These are phyloP conservation scores for Raja brachyura DNA, from an alignment of 2,113 vertebrate species.

Conservation along the genomic window DNA sequence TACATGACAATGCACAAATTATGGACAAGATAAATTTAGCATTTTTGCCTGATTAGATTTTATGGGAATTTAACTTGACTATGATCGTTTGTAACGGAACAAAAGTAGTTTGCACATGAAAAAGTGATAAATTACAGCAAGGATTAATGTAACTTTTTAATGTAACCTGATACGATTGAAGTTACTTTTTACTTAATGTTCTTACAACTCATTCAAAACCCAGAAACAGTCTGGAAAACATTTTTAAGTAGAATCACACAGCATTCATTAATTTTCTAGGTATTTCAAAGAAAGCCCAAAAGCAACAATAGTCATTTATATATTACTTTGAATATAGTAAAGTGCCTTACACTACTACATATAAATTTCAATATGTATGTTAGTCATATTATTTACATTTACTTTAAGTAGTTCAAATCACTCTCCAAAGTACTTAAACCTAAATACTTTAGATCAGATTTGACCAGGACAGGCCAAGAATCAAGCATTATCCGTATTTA, in stretches of 20 bases:
- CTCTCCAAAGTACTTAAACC: not conserved
- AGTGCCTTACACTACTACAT: too few species aligned
- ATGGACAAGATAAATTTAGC: not conserved
- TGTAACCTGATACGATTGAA: not conserved
- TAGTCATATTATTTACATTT: not conserved
- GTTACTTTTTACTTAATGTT: not conserved
- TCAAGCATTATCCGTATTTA: not conserved
- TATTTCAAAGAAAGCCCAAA: not conserved
- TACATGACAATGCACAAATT: not conserved
- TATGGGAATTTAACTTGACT: not conserved
- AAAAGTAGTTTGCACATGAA: not conserved
- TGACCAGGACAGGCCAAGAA: not conserved
- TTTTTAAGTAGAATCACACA: not conserved
- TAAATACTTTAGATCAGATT: not conserved
- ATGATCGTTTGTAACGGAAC: not conserved
- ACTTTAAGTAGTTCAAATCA: not conserved
- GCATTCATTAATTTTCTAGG: not conserved
- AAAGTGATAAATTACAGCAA: not conserved
- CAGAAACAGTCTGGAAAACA: not conserved
- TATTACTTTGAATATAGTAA: too few species aligned
- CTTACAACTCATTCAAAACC: not conserved
- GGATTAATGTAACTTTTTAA: not conserved
- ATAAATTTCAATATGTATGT: not conserved
- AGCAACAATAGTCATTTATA: too few species aligned
- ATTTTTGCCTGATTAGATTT: not conserved